Conservation (phyloP, 2,113 vertebrate species). For the Dipodomys merriami region DNA sequence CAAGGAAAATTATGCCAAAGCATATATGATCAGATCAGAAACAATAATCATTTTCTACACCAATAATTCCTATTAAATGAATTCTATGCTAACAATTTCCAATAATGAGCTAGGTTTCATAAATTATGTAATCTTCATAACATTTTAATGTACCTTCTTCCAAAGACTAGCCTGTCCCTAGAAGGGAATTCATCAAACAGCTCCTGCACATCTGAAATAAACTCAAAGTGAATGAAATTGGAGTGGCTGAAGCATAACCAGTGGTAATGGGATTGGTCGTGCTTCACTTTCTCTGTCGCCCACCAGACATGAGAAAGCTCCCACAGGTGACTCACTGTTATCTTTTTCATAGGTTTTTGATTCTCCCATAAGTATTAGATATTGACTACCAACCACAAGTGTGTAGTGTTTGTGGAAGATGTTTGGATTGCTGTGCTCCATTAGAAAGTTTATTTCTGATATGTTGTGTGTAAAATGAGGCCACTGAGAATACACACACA, state of each 20-base stretch:
- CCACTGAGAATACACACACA: neutral
- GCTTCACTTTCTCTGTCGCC: constrained; percentile 71
- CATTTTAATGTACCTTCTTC: constrained; percentile 74
- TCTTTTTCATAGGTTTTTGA: constrained; percentile 37
- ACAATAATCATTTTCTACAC: constrained; percentile 77
- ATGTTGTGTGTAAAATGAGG: constrained; percentile 17
- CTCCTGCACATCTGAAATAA: constrained; percentile 67
- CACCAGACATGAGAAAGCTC: constrained; percentile 50
- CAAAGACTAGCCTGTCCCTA: constrained; percentile 46
- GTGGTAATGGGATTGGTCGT: constrained; percentile 74
- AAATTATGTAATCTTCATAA: constrained; percentile 77
- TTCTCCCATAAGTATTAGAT: constrained; percentile 55
- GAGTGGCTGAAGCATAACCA: constrained; percentile 71
- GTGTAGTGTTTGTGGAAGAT: constrained; percentile 36
- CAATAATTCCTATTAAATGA: constrained; percentile 72
- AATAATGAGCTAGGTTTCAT: constrained; percentile 74
- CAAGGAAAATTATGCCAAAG: constrained; percentile 57
- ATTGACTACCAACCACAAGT: constrained; percentile 16
- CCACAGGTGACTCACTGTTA: constrained; percentile 24
- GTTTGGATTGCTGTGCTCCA: constrained; percentile 13
- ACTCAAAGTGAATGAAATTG: constrained; percentile 74
- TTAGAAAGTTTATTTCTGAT: constrained; percentile 53
- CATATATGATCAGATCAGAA: constrained; percentile 71
- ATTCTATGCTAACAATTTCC: constrained; percentile 65
- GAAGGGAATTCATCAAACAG: constrained; percentile 71